These are phyloP conservation scores for Ennomos fuscantarius DNA, from an alignment of 2,888 invertebrate genomes.

Conservation along the genomic window DNA sequence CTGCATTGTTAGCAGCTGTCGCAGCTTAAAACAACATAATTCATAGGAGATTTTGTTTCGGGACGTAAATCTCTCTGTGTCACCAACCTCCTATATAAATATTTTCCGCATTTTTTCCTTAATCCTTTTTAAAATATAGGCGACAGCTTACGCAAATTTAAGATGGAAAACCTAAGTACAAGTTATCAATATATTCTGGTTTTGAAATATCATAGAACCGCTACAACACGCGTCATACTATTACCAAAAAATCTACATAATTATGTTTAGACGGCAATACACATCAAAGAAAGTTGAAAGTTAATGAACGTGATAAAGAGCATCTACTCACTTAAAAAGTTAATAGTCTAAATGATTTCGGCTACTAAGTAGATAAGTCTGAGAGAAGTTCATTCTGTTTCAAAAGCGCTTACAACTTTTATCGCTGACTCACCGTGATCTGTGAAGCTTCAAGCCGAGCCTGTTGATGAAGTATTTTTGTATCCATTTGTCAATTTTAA, in stretches of 20 bases:
- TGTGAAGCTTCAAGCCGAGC: constrained; percentile 48
- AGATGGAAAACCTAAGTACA: constrained; percentile 28
- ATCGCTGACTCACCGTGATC: constrained; percentile 64
- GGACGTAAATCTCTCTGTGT: constrained; percentile 65
- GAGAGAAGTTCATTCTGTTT: constrained; percentile 36
- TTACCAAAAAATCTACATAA: neutral
- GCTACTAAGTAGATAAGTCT: constrained; percentile 32
- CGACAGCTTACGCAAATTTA: constrained; percentile 30
- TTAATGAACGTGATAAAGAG: constrained; percentile 24
- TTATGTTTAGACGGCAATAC: constrained; percentile 5
- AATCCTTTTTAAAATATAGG: constrained; percentile 44
- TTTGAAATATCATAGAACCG: too few relatives aligned
- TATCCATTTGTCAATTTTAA: constrained; percentile 67
- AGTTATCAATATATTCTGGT: constrained; percentile 7
- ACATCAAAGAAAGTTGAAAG: constrained; percentile 18
- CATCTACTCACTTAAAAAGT: constrained; percentile 26
- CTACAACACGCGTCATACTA: neutral
- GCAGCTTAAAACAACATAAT: constrained; percentile 66
- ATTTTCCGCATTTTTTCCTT: constrained; percentile 49
- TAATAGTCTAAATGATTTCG: constrained; percentile 31
- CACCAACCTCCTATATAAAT: constrained; percentile 55
- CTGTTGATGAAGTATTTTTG: constrained; percentile 59
- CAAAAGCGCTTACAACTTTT: constrained; percentile 40
- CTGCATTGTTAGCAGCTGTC: constrained; percentile 74
- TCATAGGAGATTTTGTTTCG: constrained; percentile 68